Base-by-base conservation (phyloP, 2,113 vertebrate genomes). In the Coturnix japonica region DNA sequence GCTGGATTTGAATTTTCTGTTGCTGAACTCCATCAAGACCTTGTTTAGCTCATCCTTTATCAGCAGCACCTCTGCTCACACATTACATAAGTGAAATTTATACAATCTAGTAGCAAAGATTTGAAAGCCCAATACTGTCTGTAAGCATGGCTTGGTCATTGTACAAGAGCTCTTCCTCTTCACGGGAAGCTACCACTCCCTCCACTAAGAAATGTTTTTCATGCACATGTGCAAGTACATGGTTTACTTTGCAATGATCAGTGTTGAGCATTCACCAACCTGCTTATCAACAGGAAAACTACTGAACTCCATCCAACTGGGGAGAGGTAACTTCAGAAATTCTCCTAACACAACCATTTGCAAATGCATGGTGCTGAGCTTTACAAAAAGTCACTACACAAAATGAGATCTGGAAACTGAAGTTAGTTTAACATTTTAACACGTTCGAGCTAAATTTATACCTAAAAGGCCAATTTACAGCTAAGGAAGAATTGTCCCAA, bases 141-240 rank as follows among this genome's bases (percentile, higher is more conserved):
- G 13, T 80, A 65, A 72, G 31, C 6, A 25, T 12, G 33, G 54
- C 61, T 33, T 61, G 26, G 8, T 63, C 44, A 16, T 11, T 56
- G 41, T 76, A 71, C 26, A 84, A 53, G 44, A 92, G 61, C 39
- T 64, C 67, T 47, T 23, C 1, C 10, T 37, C 37, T 35, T 44
- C 26, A 41, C 25, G 30, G 26, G 64, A 44, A 64, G 13, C 4
- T 63, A 43, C 19, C n/a, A 5, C 64, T 59, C 61, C 56, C 61
- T 74, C 37, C 66, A 70, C 25, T 70, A 60, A 37, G 21, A 35
- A 18, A 30, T 0, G 0, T 13, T 11, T 13, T 5, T 12, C 30
- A 82, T 51, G 8, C 39, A 28, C 0, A 0, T 2, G 43, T 65
- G 26, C 2, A 1, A 12, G 23, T 49, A 12, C n/a, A 4, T 7